A percentile compares a stretch with the other conserved stretches of the same genome.
Conservation (phyloP, 2,888 invertebrate species). For the Phorcus lineatus region DNA sequence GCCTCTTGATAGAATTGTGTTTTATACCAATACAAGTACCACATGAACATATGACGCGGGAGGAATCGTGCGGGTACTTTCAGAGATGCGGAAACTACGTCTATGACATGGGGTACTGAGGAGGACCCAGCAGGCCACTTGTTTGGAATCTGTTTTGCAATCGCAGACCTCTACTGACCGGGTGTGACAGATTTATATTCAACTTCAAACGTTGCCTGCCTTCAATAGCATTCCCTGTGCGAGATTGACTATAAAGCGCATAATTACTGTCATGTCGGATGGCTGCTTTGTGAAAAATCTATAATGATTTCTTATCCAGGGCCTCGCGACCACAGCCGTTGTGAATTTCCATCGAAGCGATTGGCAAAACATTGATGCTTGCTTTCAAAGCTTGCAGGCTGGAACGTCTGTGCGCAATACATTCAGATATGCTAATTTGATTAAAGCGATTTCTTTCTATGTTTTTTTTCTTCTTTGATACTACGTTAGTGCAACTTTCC, state of each 20-base stretch:
- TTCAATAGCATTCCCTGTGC: neutral
- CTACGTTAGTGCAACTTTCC: too few species aligned
- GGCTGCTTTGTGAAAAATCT: conserved; percentile 11
- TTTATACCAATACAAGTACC: too few species aligned
- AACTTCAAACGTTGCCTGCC: neutral
- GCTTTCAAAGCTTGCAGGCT: neutral
- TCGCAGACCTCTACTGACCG: neutral
- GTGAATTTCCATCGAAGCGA: neutral
- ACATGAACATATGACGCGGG: too few species aligned
- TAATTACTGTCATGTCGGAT: conserved; percentile 9
- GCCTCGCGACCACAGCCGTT: neutral
- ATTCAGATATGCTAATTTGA: too few species aligned
- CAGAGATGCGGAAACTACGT: too few species aligned
- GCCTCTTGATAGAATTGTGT: too few species aligned
- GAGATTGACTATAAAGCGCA: conserved; percentile 8
- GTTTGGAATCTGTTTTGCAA: neutral
- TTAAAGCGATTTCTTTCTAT: too few species aligned
- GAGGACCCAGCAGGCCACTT: neutral
- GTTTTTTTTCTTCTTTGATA: too few species aligned
- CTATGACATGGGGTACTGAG: too few species aligned
- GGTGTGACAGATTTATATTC: neutral
- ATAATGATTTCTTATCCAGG: neutral
- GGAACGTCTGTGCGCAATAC: too few species aligned
- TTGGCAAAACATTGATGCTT: neutral
- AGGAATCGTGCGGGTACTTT: too few species aligned